A percentile compares a stretch with the other conserved stretches of the same genome.
phyloP scores from a whole-genome alignment of 2,797 vertebrate species.

The Trematomus bernacchii region DNA sequence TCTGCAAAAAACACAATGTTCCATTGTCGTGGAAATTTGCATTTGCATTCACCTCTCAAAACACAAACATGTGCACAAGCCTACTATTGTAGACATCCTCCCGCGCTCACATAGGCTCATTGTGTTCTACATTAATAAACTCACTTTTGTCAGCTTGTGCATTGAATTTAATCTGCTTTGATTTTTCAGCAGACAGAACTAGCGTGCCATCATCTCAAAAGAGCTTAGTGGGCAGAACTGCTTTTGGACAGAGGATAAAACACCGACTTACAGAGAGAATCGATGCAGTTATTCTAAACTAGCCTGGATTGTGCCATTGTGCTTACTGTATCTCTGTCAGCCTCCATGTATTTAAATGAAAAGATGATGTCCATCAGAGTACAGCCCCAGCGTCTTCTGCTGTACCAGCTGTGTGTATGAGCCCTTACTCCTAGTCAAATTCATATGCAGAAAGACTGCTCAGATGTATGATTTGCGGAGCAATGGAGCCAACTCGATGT shows the following conservation, averaged over 20 bases:
- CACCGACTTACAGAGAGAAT: slow-evolving; percentile 64
- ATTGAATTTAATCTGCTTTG: slow-evolving; percentile 73
- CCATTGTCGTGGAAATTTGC: slow-evolving; percentile 72
- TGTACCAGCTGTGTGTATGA: slow-evolving; percentile 22
- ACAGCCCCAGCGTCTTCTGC: slow-evolving; percentile 33
- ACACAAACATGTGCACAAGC: slow-evolving; percentile 26
- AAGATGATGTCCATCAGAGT: slow-evolving; percentile 49
- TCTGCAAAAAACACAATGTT: slow-evolving; percentile 72
- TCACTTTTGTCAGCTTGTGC: slow-evolving; percentile 57
- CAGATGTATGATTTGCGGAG: slow-evolving; percentile 71
- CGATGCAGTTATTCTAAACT: slow-evolving; percentile 53
- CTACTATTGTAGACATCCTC: slow-evolving; percentile 20
- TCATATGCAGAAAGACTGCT: slow-evolving; percentile 35
- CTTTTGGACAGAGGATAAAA: slow-evolving; percentile 70
- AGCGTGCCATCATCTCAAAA: slow-evolving; percentile 62
- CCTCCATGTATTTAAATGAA: slow-evolving; percentile 57
- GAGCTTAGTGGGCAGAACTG: slow-evolving; percentile 72
- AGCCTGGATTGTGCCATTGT: slow-evolving; percentile 50
- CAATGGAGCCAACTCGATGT: slow-evolving; percentile 53
- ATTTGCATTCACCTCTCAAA: slow-evolving; percentile 44
- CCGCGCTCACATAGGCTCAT: slow-evolving; percentile 26
- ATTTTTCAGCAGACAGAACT: slow-evolving; percentile 69
- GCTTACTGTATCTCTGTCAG: slow-evolving; percentile 39
- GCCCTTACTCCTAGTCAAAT: slow-evolving; percentile 61
- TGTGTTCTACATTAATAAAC: slow-evolving; percentile 51